These are phyloP conservation scores for Sicus ferrugineus DNA, from an alignment of 2,888 invertebrate species.

Conservation along the genomic window DNA sequence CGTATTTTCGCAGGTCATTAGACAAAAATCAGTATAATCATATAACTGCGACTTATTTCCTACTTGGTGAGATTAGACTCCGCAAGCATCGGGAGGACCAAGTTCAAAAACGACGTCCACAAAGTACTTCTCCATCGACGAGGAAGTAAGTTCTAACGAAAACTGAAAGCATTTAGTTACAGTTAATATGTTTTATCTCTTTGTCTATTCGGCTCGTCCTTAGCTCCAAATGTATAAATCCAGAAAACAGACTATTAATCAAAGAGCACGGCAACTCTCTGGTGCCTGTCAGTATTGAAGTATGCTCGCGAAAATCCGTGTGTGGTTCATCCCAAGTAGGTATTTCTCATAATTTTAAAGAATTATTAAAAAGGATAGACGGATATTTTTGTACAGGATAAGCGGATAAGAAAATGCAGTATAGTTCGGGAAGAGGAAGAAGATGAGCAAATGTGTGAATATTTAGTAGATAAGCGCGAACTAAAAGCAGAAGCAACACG, in stretches of 20 bases:
- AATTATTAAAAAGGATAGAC: background rate
- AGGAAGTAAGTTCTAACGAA: conserved; percentile 46
- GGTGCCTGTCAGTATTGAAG: conserved; percentile 58
- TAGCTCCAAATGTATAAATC: background rate
- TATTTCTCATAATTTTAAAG: background rate
- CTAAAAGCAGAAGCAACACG: conserved; percentile 68
- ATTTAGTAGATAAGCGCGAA: conserved; percentile 68
- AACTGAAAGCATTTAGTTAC: background rate
- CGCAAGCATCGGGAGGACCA: conserved; percentile 77
- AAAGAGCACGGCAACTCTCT: conserved; percentile 52
- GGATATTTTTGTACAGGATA: conserved; percentile 49
- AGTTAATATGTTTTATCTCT: background rate
- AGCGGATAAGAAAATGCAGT: conserved; percentile 84
- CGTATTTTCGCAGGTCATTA: conserved; percentile 72
- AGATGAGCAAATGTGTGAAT: conserved; percentile 75
- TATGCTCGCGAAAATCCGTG: conserved; percentile 47
- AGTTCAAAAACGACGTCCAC: conserved; percentile 62
- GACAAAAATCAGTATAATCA: conserved; percentile 98
- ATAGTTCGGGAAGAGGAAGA: conserved; percentile 94
- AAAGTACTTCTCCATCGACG: conserved; percentile 45
- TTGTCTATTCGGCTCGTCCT: background rate
- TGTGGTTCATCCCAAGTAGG: conserved; percentile 14
- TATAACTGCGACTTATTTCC: conserved; percentile 96
- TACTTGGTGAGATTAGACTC: conserved; percentile 92
- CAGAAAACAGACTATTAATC: conserved; percentile 47